Base-by-base conservation (phyloP, 92 coral and sea anemone genomes). In the Parazoanthus swiftii region DNA sequence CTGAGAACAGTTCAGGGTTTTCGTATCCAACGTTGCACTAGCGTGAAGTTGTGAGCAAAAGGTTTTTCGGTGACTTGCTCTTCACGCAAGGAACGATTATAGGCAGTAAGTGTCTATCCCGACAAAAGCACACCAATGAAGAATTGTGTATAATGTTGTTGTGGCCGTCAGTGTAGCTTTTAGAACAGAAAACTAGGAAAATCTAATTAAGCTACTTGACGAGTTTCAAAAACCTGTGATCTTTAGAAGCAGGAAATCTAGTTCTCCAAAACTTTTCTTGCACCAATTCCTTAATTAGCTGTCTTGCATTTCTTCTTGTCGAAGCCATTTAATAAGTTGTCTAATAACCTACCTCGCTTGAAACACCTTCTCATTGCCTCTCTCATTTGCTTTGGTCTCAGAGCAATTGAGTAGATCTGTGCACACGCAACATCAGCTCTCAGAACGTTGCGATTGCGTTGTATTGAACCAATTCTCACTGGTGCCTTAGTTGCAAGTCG, bases 351-450 rank as follows among this genome's bases (percentile, higher is more conserved):
- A 92, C 94, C 86, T 89, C 90, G 90, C 82, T 88, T 94, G 13
- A 91, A 73, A 42, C 98, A 94, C 74, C 93, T 68, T 63, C 81
- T 88, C 98, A 93, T 94, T 2, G 95, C 93, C 59, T 91, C 90
- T 71, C 82, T 29, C 29, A 94, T 88, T 76, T 94, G 98, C 68
- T 82, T 85, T 77, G 79, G 81, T 79, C 85, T 80, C 72, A 94
- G 86, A 1, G 94, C 94, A 39, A 85, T 84, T 4, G 93, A 81
- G 78, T 94, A 94, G 56, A 94, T 85, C 89, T 94, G 98, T 4
- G 92, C 91, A 48, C 98, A 94, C 8, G 98, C 87, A 38, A 94
- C 87, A 73, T 88, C 90, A 77, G 95, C 98, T 63, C 89, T 92
- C 88, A 93, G 88, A 15, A 88, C 85, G 66, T 92, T 91, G 29